Evolutionary conservation across 2,888 invertebrate genomes (phyloP).

Genomic region (Choreutis nemorana): DNA sequence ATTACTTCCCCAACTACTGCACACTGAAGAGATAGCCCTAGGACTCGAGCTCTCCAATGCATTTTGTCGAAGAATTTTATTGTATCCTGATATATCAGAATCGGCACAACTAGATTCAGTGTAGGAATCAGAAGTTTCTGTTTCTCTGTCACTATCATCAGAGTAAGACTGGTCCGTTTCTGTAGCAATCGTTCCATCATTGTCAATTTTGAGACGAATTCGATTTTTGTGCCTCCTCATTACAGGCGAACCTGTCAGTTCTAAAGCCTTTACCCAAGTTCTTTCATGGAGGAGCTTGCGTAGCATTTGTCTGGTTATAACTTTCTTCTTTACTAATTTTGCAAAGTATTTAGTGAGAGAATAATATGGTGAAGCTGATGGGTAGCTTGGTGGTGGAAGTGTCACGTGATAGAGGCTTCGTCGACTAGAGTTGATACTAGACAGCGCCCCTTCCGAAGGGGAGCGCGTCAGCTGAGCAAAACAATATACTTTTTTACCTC

Average conservation of each 20-base stretch:
- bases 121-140: slow-evolving; percentile 46
- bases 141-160: slow-evolving; percentile 40
- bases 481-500: slow-evolving; percentile 32
- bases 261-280: slow-evolving; percentile 57
- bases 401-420: slow-evolving; percentile 67
- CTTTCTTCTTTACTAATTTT: slow-evolving; percentile 74
- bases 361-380: slow-evolving; percentile 79
- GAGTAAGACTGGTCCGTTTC: slow-evolving; percentile 46
- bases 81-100: slow-evolving; percentile 25
- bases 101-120: slow-evolving; percentile 45
- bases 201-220: slow-evolving; percentile 43
- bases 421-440: slow-evolving; percentile 60
- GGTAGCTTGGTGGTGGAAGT: slow-evolving; percentile 77
- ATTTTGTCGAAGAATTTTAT: slow-evolving; percentile 66
- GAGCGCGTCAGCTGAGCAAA: slow-evolving; percentile 60
- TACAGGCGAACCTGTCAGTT: slow-evolving; percentile 50
- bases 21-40: slow-evolving; percentile 49
- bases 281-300: slow-evolving; percentile 76
- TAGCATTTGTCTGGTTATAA: slow-evolving; percentile 74
- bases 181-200: slow-evolving; percentile 47
- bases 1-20: slow-evolving; percentile 67
- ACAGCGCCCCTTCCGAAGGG: slow-evolving; percentile 62
- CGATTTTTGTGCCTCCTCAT: slow-evolving; percentile 52
- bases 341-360: slow-evolving; percentile 80
- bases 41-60: slow-evolving; percentile 60